Evolutionary conservation across 2,797 vertebrate genomes (phyloP).

Genomic region (Pseudochromis fuscus): DNA sequence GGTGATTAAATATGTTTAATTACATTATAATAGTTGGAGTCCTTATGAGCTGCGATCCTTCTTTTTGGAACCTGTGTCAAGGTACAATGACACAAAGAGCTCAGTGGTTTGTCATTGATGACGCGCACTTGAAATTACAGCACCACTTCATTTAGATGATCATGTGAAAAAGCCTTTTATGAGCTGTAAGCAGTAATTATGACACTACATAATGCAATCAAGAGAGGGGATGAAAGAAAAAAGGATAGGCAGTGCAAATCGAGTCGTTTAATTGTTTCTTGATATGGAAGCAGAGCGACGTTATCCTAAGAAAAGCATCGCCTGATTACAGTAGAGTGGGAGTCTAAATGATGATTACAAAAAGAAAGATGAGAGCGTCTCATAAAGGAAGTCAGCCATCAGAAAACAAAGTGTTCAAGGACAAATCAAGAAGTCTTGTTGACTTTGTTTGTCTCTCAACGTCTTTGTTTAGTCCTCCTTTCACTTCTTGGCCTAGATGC

Average conservation of each 20-base stretch:
- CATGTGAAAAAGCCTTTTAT: constrained; percentile 45
- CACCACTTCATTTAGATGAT: constrained; percentile 33
- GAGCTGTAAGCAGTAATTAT: constrained; percentile 61
- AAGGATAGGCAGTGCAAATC: constrained; percentile 44
- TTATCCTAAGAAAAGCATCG: constrained; percentile 48
- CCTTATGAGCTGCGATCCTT: not conserved
- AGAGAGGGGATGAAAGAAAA: constrained; percentile 11
- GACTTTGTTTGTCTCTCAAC: constrained; percentile 63
- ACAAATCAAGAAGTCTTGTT: constrained; percentile 52
- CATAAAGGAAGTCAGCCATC: constrained; percentile 42
- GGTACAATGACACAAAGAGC: constrained; percentile 35
- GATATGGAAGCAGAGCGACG: constrained; percentile 38
- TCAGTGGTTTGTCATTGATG: constrained; percentile 30
- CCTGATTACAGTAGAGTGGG: constrained; percentile 66
- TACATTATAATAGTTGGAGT: not conserved
- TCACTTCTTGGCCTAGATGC: constrained; percentile 72
- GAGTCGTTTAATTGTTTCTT: constrained; percentile 62
- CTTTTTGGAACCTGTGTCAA: constrained; percentile 36
- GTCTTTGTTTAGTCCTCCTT: constrained; percentile 70
- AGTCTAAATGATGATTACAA: constrained; percentile 54
- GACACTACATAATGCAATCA: constrained; percentile 58
- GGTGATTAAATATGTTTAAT: constrained; percentile 4
- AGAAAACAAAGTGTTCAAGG: constrained; percentile 71
- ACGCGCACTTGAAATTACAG: constrained; percentile 38
- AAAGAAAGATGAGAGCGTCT: constrained; percentile 35